phyloP scores from a whole-genome alignment of 30 jellyfish, hydroid and myxozoan genomes.

The Aurelia aurita region DNA sequence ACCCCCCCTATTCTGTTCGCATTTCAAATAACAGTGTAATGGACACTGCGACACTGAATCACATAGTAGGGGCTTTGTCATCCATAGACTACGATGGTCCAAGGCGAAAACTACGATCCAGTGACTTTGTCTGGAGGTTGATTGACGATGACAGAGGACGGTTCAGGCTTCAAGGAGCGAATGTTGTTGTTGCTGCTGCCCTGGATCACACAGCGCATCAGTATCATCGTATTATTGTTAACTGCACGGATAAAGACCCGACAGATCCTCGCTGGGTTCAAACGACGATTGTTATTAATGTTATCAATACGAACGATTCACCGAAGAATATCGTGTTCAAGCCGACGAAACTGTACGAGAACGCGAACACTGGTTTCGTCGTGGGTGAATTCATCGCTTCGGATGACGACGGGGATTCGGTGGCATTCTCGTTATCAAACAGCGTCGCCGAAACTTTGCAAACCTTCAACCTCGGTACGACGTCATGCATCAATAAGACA shows the following conservation, averaged over 20 bases:
- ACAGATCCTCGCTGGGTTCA: slow-evolving; percentile 48
- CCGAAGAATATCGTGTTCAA: slow-evolving; percentile 54
- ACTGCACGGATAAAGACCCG: slow-evolving; percentile 83
- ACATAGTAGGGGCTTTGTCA: slow-evolving; percentile 79
- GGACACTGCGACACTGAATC: slow-evolving; percentile 64
- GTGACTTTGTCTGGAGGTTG: slow-evolving; percentile 77
- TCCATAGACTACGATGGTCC: slow-evolving; percentile 90
- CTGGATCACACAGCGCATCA: slow-evolving; percentile 43
- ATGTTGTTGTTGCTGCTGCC: slow-evolving; percentile 61
- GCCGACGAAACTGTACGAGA: slow-evolving; percentile 52
- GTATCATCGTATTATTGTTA: slow-evolving; percentile 60
- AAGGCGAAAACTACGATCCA: slow-evolving; percentile 62
- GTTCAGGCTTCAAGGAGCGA: slow-evolving; percentile 57
- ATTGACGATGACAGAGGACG: slow-evolving; percentile 62
- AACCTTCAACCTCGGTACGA: slow-evolving; percentile 49
- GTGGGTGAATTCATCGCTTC: slow-evolving; percentile 74
- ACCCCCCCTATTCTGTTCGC: slow-evolving; percentile 82
- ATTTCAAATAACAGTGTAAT: slow-evolving; percentile 62
- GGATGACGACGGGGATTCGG: slow-evolving; percentile 71
- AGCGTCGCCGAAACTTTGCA: slow-evolving; percentile 36
- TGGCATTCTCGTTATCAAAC: slow-evolving; percentile 49
- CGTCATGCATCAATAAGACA: slow-evolving; percentile 22
- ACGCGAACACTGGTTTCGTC: slow-evolving; percentile 57
- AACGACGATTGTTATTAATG: slow-evolving; percentile 33
- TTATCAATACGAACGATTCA: slow-evolving; percentile 60